Base-by-base conservation (phyloP, 2,113 vertebrate species). In the Furnarius figulus region DNA sequence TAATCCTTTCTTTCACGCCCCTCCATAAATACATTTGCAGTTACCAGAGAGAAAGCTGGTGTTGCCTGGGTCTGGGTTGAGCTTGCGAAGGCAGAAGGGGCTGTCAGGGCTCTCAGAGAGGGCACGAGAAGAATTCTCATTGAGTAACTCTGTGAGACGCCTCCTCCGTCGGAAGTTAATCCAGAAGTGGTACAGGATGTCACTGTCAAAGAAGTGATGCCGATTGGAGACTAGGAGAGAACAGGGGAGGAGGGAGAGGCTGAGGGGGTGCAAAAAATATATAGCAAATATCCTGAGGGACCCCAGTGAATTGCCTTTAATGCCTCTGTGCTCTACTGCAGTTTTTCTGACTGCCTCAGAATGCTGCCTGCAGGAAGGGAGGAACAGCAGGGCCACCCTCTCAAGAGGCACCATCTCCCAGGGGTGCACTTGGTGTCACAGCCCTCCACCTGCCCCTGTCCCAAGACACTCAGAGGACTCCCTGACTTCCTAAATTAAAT, bases 131-230 rank as follows among this genome's bases (percentile, higher is more conserved):
- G 91, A 90, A 14, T 79, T 97, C 66, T 99, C 98, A 2, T 91
- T 97, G 62, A 99, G 95, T 6, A 99, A 65, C 83, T 99, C 98
- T 1, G 98, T 98, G 9, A 99, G 98, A 1, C 97, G 98, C 0
- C 98, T 94, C 1, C 98, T 95, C 1, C 98, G 97, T 0, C 98
- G 98, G 20, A 99, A 99, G 85, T 99, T 99, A 86, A 98, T 98
- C 96, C 98, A 98, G 96, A 99, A 99, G 21, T 98, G 98, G 96
- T 98, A 99, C 66, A 99, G 98, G 35, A 98, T 82, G 59, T 98
- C 98, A 14, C 98, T 98, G 94, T 99, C 99, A 70, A 98, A 98
- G 95, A 99, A 99, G 90, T 98, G 97, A 78, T 98, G 98, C 79
- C 97, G 98, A 9, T 96, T 97, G 87, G 97, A 97, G 85, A 99